Evolutionary conservation across 2,888 invertebrate genomes (phyloP).

Genomic region (Sisyra nigra): DNA sequence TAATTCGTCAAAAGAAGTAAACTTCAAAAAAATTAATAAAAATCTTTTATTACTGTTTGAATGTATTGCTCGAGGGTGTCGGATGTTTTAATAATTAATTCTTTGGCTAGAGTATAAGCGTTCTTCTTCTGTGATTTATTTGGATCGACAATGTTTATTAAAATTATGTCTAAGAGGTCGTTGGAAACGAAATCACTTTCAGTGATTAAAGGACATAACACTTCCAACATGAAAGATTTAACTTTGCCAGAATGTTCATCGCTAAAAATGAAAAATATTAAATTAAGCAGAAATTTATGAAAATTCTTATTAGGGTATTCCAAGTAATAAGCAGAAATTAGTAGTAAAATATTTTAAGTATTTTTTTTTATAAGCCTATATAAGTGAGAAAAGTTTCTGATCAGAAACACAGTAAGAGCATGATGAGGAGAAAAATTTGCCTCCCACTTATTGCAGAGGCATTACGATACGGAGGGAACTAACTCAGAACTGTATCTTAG

Average conservation of each 20-base stretch:
- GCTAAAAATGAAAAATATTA: constrained; percentile 30
- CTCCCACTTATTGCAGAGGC: too few relatives aligned
- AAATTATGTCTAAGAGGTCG: constrained; percentile 83
- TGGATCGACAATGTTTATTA: constrained; percentile 89
- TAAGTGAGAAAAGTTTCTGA: too few relatives aligned
- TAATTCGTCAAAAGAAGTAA: neutral
- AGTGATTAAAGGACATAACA: constrained; percentile 82
- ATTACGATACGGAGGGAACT: too few relatives aligned
- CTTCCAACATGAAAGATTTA: constrained; percentile 92
- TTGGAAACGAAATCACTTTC: constrained; percentile 93
- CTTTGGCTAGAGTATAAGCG: constrained; percentile 80
- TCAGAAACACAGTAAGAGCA: too few relatives aligned
- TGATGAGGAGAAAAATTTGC: too few relatives aligned
- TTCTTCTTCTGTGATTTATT: constrained; percentile 78
- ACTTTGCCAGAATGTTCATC: constrained; percentile 94
- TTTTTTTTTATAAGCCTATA: too few relatives aligned
- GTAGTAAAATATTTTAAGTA: too few relatives aligned
- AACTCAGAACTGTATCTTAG: too few relatives aligned
- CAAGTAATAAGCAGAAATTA: too few relatives aligned
- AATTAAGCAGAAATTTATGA: too few relatives aligned
- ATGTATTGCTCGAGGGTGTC: constrained; percentile 90
- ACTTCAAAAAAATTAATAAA: neutral
- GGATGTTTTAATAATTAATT: constrained; percentile 78
- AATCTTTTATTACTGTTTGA: constrained; percentile 54
- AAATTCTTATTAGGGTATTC: too few relatives aligned